A percentile compares a stretch with the other conserved stretches of the same genome.
These are phyloP conservation scores for Sarcoramphus papa DNA, from an alignment of 2,797 vertebrate genomes.

Conservation along the genomic window DNA sequence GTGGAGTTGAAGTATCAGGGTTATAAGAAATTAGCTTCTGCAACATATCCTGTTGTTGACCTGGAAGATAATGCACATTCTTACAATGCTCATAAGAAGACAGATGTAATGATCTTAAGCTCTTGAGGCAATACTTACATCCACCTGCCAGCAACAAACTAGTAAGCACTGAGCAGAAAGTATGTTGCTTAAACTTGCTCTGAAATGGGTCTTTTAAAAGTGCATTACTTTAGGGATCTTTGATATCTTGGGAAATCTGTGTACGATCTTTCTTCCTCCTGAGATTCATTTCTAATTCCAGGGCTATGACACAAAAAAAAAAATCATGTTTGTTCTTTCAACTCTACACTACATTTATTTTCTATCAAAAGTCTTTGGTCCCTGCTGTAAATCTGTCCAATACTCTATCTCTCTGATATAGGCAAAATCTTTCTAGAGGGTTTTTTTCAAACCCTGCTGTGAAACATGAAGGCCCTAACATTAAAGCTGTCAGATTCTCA, in stretches of 20 bases:
- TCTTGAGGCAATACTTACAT: not conserved
- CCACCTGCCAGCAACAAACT: not conserved
- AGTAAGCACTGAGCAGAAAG: not conserved
- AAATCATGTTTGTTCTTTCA: constrained; percentile 8
- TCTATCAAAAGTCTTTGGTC: constrained; percentile 22
- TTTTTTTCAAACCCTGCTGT: not conserved
- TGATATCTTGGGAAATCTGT: constrained; percentile 18
- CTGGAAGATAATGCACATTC: not conserved
- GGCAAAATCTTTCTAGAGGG: not conserved
- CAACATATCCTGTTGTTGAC: not conserved
- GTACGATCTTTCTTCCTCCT: not conserved
- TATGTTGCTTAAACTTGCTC: not conserved
- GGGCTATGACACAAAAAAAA: not conserved
- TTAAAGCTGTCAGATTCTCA: constrained; percentile 7
- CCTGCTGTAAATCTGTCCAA: constrained; percentile 32
- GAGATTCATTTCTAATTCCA: constrained; percentile 19
- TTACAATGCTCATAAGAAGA: not conserved
- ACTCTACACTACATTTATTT: not conserved
- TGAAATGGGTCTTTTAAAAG: not conserved
- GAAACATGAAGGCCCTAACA: constrained; percentile 18
- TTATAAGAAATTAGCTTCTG: not conserved
- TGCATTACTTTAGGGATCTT: not conserved
- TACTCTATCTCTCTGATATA: not conserved
- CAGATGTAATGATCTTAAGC: not conserved
- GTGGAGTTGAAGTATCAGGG: not conserved